Conservation (phyloP, 2,888 invertebrate species). For the Blastobasis lacticolella region DNA sequence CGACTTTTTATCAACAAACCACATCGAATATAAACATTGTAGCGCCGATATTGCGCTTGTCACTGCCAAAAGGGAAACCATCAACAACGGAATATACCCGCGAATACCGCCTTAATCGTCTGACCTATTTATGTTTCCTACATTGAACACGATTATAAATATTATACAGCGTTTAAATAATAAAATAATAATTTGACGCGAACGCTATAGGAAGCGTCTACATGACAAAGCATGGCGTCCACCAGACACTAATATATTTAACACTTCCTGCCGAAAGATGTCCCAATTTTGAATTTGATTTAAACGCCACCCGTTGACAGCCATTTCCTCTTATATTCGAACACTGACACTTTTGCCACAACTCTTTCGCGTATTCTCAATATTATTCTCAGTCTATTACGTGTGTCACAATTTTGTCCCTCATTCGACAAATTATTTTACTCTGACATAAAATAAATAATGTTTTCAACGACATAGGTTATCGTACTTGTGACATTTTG, state of each 20-base stretch:
- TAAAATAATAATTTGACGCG: slow-evolving; percentile 29
- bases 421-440: slow-evolving; percentile 39
- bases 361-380: slow-evolving; percentile 36
- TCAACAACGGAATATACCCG: slow-evolving; percentile 4
- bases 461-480: background rate
- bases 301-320: slow-evolving; percentile 58
- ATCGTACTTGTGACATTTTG: background rate
- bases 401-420: slow-evolving; percentile 25
- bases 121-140: slow-evolving; percentile 8
- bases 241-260: slow-evolving; percentile 58
- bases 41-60: background rate
- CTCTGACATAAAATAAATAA: background rate
- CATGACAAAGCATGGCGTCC: slow-evolving; percentile 39
- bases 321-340: slow-evolving; percentile 60
- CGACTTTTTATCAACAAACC: background rate
- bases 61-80: slow-evolving; percentile 8
- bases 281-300: slow-evolving; percentile 71
- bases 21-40: background rate
- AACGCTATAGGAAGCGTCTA: slow-evolving; percentile 30
- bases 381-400: slow-evolving; percentile 24
- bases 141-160: slow-evolving; percentile 17
- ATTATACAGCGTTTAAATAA: slow-evolving; percentile 14
- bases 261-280: slow-evolving; percentile 66
- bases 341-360: slow-evolving; percentile 38
- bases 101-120: slow-evolving; percentile 4